Conservation (phyloP, 2,888 invertebrate species). For the Stenodema calcarata region DNA sequence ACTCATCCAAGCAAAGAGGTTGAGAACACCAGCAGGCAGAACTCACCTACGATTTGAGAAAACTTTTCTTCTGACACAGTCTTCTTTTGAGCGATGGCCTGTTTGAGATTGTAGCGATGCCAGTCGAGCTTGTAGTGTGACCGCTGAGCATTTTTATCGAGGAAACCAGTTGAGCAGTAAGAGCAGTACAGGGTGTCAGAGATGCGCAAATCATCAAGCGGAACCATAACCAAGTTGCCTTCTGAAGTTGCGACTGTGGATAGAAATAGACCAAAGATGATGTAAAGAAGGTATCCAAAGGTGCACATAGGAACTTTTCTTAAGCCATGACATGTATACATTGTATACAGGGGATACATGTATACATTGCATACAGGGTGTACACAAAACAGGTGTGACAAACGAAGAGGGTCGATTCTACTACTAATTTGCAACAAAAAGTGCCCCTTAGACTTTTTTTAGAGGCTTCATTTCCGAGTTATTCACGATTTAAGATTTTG, state of each 20-base stretch:
- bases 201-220: constrained; percentile 61
- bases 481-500: too few species aligned
- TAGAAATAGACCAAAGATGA: not conserved
- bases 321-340: too few species aligned
- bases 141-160: constrained; percentile 69
- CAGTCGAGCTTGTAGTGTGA: constrained; percentile 83
- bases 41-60: constrained; percentile 63
- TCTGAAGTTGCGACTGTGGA: not conserved
- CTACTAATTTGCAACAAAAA: too few species aligned
- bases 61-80: constrained; percentile 69
- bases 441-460: too few species aligned
- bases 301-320: too few species aligned
- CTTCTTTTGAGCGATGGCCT: constrained; percentile 68
- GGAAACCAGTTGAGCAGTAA: constrained; percentile 66
- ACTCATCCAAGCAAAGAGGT: not conserved
- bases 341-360: too few species aligned
- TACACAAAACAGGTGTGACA: too few species aligned
- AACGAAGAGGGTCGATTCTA: too few species aligned
- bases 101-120: constrained; percentile 83
- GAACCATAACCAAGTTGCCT: not conserved
- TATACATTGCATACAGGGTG: too few species aligned
- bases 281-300: too few species aligned
- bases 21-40: not conserved
- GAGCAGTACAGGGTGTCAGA: constrained; percentile 65
- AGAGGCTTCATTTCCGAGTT: too few species aligned